Conservation (phyloP, 2,797 vertebrate genomes). For the Hippopotamyrus pictus region DNA sequence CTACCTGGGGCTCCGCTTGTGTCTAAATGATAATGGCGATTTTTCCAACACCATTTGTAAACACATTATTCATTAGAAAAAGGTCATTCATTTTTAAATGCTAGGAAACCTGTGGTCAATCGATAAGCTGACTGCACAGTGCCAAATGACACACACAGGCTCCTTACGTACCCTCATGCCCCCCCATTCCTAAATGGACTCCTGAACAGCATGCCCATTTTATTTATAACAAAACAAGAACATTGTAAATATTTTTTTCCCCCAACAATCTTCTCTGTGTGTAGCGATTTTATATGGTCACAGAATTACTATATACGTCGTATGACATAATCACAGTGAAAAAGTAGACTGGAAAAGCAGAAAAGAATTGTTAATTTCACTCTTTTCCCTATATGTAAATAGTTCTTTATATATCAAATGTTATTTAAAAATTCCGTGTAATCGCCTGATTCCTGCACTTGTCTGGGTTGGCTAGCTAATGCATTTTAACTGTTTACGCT, state of each 20-base stretch:
- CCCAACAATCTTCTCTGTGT: neutral
- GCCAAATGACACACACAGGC: neutral
- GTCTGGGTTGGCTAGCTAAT: neutral
- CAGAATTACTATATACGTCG: neutral
- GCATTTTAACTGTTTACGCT: neutral
- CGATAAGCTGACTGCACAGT: neutral
- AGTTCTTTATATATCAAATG: neutral
- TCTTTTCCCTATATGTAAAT: neutral
- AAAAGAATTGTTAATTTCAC: neutral
- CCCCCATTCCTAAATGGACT: neutral
- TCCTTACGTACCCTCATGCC: neutral
- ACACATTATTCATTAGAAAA: neutral
- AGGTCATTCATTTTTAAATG: conserved; percentile 10
- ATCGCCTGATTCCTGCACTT: neutral
- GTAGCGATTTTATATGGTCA: neutral
- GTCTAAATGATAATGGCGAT: neutral
- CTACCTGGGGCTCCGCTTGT: neutral
- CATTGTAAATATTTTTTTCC: neutral
- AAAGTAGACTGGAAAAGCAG: neutral
- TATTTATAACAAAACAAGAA: neutral
- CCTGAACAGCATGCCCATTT: neutral
- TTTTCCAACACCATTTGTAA: neutral
- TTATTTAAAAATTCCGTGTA: neutral
- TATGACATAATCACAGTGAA: neutral
- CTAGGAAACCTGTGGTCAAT: neutral